Base-by-base conservation (phyloP, 2,888 invertebrate species). In the Alloscopus bannaensis region DNA sequence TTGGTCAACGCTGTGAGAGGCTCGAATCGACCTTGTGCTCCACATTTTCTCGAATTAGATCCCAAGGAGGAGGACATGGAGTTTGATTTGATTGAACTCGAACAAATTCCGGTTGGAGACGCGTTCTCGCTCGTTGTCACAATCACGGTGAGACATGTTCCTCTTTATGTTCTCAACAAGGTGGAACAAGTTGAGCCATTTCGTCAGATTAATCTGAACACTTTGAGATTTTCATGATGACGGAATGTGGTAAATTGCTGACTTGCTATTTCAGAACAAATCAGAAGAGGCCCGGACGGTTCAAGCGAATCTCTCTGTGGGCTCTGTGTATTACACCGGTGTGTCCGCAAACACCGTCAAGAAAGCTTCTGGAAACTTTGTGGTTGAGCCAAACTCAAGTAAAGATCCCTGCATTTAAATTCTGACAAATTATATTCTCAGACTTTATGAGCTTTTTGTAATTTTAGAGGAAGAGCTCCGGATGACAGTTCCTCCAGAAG, bases 311-410 rank as follows among this genome's bases (percentile, higher is more conserved):
- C 86, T 95, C 31, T 91, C 92, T 3, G 91, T 93, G 0, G 91
- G 90, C 55, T 93, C 93, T 85, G 92, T 94, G 45, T 94, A 91
- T 88, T 94, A 95, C 88, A 95, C 93, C 26, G 95, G 95, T 3
- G 92, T 94, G 11, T 91, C 91, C 87, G 93, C 93, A 0, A 90
- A 92, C 20, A 87, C 91, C n/a, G 91, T 95, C 20, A 94, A 93
- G 87, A 92, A 91, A 86, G 91, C 92, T 0, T 91, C 92, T 70
- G 93, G 92, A 4, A 91, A 91, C 78, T 91, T 94, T 84, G 89
- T 89, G 42, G 89, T 94, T 1, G 90, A 91, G 78, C 91, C 94
- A 6, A 89, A 91, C 50, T 90, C 92, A 86, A 90, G 93, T 93
- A 88, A 65, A 50, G 59, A 6, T 16, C 16, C 18, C 6, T 47